Evolutionary conservation across 1,140 invertebrate species (phyloP).

Genomic region (Maconellicoccus hirsutus): DNA sequence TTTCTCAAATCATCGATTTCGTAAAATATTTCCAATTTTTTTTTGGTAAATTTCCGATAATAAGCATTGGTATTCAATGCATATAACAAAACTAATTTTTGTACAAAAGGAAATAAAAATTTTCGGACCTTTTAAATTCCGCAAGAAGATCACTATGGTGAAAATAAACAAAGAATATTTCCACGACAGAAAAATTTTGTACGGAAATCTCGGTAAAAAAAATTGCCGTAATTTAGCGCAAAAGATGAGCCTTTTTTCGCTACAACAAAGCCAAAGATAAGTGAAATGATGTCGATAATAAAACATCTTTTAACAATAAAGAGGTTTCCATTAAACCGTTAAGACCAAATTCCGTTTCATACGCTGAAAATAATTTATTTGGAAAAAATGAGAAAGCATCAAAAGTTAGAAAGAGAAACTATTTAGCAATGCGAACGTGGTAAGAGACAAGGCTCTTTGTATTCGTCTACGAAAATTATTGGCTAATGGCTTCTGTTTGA

Average conservation of each 20-base stretch:
- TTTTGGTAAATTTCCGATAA: too few species aligned
- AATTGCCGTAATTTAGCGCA: not conserved
- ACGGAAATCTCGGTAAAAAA: too few species aligned
- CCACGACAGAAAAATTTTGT: too few species aligned
- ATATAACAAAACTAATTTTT: too few species aligned
- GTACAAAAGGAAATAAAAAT: too few species aligned
- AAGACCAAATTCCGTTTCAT: not conserved
- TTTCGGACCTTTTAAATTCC: too few species aligned
- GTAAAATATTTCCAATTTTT: too few species aligned
- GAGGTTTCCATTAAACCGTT: slow-evolving; percentile 7
- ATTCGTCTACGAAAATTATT: slow-evolving; percentile 20
- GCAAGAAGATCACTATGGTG: too few species aligned
- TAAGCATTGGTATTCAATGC: too few species aligned
- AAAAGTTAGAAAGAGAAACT: slow-evolving; percentile 6
- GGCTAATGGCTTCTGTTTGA: slow-evolving; percentile 21
- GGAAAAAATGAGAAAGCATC: slow-evolving; percentile 11
- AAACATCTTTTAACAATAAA: slow-evolving; percentile 3
- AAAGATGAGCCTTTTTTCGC: not conserved
- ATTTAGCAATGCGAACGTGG: slow-evolving; percentile 6
- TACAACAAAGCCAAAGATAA: not conserved
- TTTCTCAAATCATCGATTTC: too few species aligned
- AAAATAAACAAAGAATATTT: too few species aligned
- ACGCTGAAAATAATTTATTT: slow-evolving; percentile 18
- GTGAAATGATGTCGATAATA: not conserved
- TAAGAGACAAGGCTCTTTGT: slow-evolving; percentile 15